A percentile compares a stretch with the other conserved stretches of the same genome.
phyloP scores from a whole-genome alignment of 2,113 vertebrate genomes.

The Eublepharis macularius region DNA sequence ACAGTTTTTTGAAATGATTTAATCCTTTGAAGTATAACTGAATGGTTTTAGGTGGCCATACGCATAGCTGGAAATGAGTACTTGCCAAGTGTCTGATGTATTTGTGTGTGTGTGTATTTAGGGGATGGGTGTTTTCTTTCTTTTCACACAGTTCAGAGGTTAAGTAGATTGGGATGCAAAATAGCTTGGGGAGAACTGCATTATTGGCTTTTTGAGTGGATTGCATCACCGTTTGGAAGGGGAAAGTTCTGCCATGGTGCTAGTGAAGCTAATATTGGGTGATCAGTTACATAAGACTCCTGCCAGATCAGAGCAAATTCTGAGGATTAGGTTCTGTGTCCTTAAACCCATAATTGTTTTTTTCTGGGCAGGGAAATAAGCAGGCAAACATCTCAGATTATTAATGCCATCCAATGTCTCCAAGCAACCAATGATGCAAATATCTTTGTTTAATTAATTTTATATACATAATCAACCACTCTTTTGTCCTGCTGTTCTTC shows the following conservation, averaged over 20 bases:
- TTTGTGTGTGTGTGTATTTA: not conserved
- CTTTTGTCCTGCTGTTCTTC: too few species aligned
- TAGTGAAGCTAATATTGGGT: not conserved
- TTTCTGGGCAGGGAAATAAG: not conserved
- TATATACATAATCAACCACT: too few species aligned
- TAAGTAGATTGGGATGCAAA: constrained; percentile 1
- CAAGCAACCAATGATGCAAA: not conserved
- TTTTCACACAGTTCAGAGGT: not conserved
- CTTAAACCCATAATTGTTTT: constrained; percentile 6
- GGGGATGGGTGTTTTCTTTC: not conserved
- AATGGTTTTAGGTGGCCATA: not conserved
- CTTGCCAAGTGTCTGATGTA: not conserved
- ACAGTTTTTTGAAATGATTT: not conserved
- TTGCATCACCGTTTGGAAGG: not conserved
- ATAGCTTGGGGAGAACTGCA: not conserved
- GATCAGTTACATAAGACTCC: constrained; percentile 20
- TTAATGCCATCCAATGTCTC: not conserved
- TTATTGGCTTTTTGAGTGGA: constrained; percentile 6
- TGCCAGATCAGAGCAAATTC: constrained; percentile 22
- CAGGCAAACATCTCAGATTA: not conserved
- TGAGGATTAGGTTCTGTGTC: constrained; percentile 9
- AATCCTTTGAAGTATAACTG: not conserved
- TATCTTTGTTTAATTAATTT: too few species aligned
- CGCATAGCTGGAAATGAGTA: not conserved
- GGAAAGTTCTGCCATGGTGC: not conserved